Conservation (phyloP, 2,797 vertebrate species). For the Danionella dracula region DNA sequence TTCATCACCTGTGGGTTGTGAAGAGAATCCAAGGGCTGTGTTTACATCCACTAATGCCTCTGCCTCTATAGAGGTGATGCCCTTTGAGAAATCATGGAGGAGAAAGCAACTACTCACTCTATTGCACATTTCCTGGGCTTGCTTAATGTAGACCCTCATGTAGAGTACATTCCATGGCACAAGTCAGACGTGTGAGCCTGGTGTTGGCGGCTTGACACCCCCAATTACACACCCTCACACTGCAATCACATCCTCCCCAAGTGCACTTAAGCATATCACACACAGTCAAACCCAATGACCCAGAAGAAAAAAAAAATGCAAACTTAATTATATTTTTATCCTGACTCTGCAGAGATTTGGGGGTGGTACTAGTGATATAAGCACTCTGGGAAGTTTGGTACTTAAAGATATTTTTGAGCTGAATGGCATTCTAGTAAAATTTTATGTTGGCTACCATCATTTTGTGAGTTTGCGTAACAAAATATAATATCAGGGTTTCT, state of each 20-base stretch:
- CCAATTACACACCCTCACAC: slow-evolving; percentile 48
- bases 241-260: slow-evolving; percentile 55
- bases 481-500: too few relatives aligned
- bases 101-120: slow-evolving; percentile 57
- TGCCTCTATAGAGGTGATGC: slow-evolving; percentile 59
- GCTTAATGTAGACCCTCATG: slow-evolving; percentile 60
- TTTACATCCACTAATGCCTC: slow-evolving; percentile 43
- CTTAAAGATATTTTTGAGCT: too few relatives aligned
- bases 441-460: too few relatives aligned
- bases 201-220: slow-evolving; percentile 33
- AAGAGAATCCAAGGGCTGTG: slow-evolving; percentile 52
- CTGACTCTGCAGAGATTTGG: slow-evolving; percentile 13
- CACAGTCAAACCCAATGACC: slow-evolving; percentile 59
- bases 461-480: too few relatives aligned
- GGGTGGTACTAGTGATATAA: too few relatives aligned
- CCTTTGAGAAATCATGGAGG: slow-evolving; percentile 43
- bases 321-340: slow-evolving; percentile 34
- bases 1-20: slow-evolving; percentile 56
- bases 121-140: slow-evolving; percentile 58
- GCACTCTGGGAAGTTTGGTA: too few relatives aligned
- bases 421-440: too few relatives aligned
- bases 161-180: slow-evolving; percentile 63
- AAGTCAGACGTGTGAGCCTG: slow-evolving; percentile 60
- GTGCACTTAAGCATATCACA: slow-evolving; percentile 59
- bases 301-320: slow-evolving; percentile 45